Evolutionary conservation across 2,888 invertebrate species (phyloP).

Genomic region (Thera britannica): DNA sequence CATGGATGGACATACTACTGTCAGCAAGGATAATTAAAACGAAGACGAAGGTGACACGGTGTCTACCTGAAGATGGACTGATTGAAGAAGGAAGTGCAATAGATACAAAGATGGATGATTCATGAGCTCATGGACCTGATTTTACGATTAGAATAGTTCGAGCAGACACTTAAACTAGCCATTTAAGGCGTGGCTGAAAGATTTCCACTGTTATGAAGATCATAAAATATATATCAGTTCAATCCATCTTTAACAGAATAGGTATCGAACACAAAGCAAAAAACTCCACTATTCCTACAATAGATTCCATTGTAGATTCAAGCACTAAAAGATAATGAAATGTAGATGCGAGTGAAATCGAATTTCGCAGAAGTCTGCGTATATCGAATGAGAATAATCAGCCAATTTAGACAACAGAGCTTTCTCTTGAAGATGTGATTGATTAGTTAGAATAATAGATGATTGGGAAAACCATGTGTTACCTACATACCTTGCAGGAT

Average conservation of each 20-base stretch:
- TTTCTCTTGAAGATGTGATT: conserved; percentile 34
- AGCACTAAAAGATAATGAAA: conserved; percentile 18
- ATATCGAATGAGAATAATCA: conserved; percentile 38
- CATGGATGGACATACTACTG: conserved; percentile 69
- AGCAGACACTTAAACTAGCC: conserved; percentile 16
- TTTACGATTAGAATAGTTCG: conserved; percentile 23
- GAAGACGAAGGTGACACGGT: conserved; percentile 49
- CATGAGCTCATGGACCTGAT: conserved; percentile 26
- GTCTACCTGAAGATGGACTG: conserved; percentile 45
- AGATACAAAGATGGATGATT: conserved; percentile 32
- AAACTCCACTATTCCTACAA: neutral
- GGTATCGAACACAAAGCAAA: neutral
- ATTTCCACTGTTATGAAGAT: conserved; percentile 25
- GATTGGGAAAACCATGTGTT: conserved; percentile 19
- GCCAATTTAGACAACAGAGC: conserved; percentile 36
- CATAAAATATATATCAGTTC: conserved; percentile 8
- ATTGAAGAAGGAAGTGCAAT: conserved; percentile 41
- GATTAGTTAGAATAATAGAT: conserved; percentile 5
- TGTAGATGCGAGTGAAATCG: conserved; percentile 34
- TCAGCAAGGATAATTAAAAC: conserved; percentile 61
- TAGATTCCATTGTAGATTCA: conserved; percentile 10
- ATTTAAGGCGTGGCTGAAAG: conserved; percentile 22
- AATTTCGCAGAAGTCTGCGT: conserved; percentile 32
- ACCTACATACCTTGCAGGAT: conserved; percentile 6
- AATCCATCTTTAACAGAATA: conserved; percentile 6